Conservation (phyloP, 1,140 invertebrate genomes). For the Brachionus rotundiformis region DNA sequence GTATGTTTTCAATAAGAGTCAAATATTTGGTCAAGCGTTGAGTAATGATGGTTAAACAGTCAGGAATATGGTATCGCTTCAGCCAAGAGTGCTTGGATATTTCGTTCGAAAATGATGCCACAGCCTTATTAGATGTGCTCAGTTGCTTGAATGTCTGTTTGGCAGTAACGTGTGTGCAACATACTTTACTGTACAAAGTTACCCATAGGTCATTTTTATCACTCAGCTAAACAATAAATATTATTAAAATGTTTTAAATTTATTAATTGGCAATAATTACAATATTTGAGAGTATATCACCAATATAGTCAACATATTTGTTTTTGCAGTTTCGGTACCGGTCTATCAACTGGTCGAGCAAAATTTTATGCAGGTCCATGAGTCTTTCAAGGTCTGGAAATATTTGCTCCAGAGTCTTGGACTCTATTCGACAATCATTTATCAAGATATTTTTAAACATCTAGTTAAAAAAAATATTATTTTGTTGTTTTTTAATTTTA, state of each 20-base stretch:
- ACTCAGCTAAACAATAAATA: constrained; percentile 9
- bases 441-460: constrained; percentile 16
- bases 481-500: too few relatives aligned
- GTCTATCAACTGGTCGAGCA: constrained; percentile 31
- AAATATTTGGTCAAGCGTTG: constrained; percentile 49
- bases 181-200: constrained; percentile 27
- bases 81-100: constrained; percentile 28
- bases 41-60: constrained; percentile 46
- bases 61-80: constrained; percentile 45
- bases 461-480: constrained; percentile 40
- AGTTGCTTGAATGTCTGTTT: constrained; percentile 33
- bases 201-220: constrained; percentile 22
- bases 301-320: constrained; percentile 37
- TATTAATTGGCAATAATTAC: background rate
- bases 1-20: constrained; percentile 45
- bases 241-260: background rate
- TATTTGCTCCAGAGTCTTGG: constrained; percentile 34
- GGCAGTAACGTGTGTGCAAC: constrained; percentile 31
- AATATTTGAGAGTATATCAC: constrained; percentile 33
- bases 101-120: constrained; percentile 41
- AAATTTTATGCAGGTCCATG: constrained; percentile 8
- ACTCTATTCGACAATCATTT: constrained; percentile 29
- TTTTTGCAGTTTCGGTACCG: constrained; percentile 34
- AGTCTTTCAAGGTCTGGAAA: constrained; percentile 36
- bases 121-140: constrained; percentile 2